Conservation (phyloP, 2,113 vertebrate species). For the Cyprinodon variegatus region DNA sequence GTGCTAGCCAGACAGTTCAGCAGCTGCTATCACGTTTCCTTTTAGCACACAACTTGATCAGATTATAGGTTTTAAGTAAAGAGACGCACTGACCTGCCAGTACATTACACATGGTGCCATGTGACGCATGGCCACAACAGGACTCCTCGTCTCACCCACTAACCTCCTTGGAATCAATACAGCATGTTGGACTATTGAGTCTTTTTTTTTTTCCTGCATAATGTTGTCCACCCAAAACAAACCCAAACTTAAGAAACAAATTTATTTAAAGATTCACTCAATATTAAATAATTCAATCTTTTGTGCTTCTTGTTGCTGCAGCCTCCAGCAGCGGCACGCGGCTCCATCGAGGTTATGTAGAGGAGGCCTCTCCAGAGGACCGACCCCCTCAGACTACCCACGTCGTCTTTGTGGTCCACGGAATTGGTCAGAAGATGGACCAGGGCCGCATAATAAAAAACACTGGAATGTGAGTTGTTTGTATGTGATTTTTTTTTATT, state of each 20-base stretch:
- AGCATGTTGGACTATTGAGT: slow-evolving; percentile 18
- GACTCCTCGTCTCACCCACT: slow-evolving; percentile 40
- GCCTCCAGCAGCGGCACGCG: slow-evolving; percentile 98
- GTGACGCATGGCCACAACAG: background rate
- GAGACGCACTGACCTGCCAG: slow-evolving; percentile 13
- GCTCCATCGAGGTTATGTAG: slow-evolving; percentile 94
- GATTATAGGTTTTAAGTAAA: slow-evolving; percentile 49
- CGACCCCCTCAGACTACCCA: slow-evolving; percentile 93
- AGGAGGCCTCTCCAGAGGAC: slow-evolving; percentile 95
- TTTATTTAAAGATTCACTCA: background rate
- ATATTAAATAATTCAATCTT: background rate
- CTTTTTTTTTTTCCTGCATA: background rate
- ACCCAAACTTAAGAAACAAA: background rate
- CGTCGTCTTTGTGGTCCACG: slow-evolving; percentile 98
- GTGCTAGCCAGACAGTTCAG: slow-evolving; percentile 34
- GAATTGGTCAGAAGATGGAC: slow-evolving; percentile 99
- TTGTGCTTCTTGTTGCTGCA: slow-evolving; percentile 64
- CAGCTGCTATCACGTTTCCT: slow-evolving; percentile 22
- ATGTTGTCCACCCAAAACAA: background rate
- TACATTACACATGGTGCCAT: slow-evolving; percentile 12
- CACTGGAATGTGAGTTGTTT: slow-evolving; percentile 91
- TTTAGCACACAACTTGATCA: slow-evolving; percentile 35
- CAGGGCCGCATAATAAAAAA: slow-evolving; percentile 99
- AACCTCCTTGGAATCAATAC: slow-evolving; percentile 31
- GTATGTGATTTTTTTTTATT: background rate